Evolutionary conservation across 2,888 invertebrate species (phyloP).

Genomic region (Myopa tessellatipennis): DNA sequence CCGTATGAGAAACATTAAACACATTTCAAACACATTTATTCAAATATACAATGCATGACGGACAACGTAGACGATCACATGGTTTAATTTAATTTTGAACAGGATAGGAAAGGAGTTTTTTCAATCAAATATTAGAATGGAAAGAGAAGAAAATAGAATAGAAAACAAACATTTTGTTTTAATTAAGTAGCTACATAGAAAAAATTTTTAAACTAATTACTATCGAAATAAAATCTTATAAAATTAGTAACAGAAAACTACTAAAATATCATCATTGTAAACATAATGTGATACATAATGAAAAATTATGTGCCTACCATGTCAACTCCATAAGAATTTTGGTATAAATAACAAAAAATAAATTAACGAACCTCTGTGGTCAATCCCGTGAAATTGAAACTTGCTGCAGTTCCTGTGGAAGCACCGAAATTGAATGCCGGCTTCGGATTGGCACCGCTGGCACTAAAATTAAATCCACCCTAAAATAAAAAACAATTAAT

Average conservation of each 20-base stretch:
- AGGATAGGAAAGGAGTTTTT: not conserved
- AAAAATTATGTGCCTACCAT: not conserved
- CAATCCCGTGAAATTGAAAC: conserved; percentile 62
- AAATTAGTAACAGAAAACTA: not conserved
- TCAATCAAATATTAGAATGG: not conserved
- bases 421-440: conserved; percentile 61
- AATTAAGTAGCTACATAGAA: conserved; percentile 18
- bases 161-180: conserved; percentile 27
- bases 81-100: conserved; percentile 20
- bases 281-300: not conserved
- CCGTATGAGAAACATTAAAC: conserved; percentile 43
- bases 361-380: conserved; percentile 45
- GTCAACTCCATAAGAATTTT: not conserved
- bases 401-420: conserved; percentile 47
- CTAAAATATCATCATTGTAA: not conserved
- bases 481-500: conserved; percentile 28
- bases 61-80: conserved; percentile 31
- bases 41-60: conserved; percentile 28
- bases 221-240: not conserved
- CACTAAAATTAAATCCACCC: conserved; percentile 51
- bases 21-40: conserved; percentile 37
- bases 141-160: conserved; percentile 33
- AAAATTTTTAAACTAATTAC: not conserved
- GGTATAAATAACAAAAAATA: conserved; percentile 3
- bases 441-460: conserved; percentile 46